Evolutionary conservation across 2,888 invertebrate species (phyloP).

Genomic region (Pristionchus fissidentatus): DNA sequence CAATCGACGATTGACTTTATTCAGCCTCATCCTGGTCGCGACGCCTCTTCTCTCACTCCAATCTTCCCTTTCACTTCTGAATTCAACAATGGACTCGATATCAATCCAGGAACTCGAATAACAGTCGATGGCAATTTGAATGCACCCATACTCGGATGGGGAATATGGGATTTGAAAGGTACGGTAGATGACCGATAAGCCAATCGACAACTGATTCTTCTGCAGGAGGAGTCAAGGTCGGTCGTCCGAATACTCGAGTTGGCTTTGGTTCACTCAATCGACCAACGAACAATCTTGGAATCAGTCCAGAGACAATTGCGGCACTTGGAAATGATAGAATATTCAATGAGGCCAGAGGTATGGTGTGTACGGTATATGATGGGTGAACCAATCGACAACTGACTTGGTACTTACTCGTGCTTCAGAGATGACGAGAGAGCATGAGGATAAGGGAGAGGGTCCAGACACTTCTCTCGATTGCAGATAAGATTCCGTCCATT

Average conservation of each 20-base stretch:
- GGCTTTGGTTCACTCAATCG: slow-evolving; percentile 65
- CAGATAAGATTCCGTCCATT: slow-evolving; percentile 65
- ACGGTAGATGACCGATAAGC: background rate
- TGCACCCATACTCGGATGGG: slow-evolving; percentile 70
- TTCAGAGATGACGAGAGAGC: background rate
- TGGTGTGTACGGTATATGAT: background rate
- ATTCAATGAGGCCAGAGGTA: slow-evolving; percentile 68
- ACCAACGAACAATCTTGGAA: slow-evolving; percentile 68
- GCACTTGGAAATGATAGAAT: slow-evolving; percentile 64
- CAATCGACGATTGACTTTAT: slow-evolving; percentile 38
- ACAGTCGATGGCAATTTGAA: slow-evolving; percentile 70
- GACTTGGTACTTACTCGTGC: background rate
- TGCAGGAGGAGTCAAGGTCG: slow-evolving; percentile 64
- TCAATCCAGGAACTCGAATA: slow-evolving; percentile 68
- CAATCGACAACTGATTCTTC: background rate
- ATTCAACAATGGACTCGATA: slow-evolving; percentile 69
- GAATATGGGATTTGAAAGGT: slow-evolving; percentile 72
- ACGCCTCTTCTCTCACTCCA: slow-evolving; percentile 67
- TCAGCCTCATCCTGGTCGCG: slow-evolving; percentile 70
- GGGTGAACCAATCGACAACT: background rate
- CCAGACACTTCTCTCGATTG: slow-evolving; percentile 34
- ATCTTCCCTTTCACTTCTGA: slow-evolving; percentile 69
- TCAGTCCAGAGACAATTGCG: slow-evolving; percentile 65
- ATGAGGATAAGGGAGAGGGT: background rate
- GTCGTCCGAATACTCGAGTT: slow-evolving; percentile 65